Base-by-base conservation (phyloP, 1,140 invertebrate genomes). In the Caenorhabditis remanei region DNA sequence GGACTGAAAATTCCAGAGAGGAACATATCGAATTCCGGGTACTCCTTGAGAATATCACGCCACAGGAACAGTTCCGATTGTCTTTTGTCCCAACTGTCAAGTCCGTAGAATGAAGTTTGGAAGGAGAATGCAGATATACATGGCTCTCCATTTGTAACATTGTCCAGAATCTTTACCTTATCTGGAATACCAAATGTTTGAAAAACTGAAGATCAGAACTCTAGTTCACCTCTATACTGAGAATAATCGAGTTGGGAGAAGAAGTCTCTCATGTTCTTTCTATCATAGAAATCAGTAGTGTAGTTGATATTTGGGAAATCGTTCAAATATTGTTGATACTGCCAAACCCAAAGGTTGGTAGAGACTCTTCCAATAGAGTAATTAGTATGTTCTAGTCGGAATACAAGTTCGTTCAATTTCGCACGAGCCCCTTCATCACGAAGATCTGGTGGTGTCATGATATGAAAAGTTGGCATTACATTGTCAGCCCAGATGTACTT, bases 401-500 rank as follows among this genome's bases (percentile, higher is more conserved):
- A 92, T 19, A 92, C 90, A 85, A 92, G 55, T 53, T 92, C 91
- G 79, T 92, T 92, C 50, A 92, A 90, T 24, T 82, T 67, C 46
- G 79, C 85, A 53, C 90, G 50, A 16, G 71, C 55, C 32, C 48
- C 87, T 6, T 50, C 65, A 56, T 87, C 84, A 83, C 89, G 58
- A 32, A 92, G 88, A 87, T 92, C 91, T 53, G 91, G 91, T 32
- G 91, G 91, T 8, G 87, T 87, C 91, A 93, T 93, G n/a, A 92
- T 88, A 65, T 92, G 91, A 79, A 92, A 91, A 5, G 88, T 89
- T 40, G 91, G 91, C 92, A 93, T 93, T 6, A 92, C 91, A 87
- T 92, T 92, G 84, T 92, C 91, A 14, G 91, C 91, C 92, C 91
- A 92, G 83, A 92, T 92, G 85, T 92, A 92, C 75, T 92, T 92